Conservation (phyloP, 2,888 invertebrate species). For the Scotopteryx bipunctaria region DNA sequence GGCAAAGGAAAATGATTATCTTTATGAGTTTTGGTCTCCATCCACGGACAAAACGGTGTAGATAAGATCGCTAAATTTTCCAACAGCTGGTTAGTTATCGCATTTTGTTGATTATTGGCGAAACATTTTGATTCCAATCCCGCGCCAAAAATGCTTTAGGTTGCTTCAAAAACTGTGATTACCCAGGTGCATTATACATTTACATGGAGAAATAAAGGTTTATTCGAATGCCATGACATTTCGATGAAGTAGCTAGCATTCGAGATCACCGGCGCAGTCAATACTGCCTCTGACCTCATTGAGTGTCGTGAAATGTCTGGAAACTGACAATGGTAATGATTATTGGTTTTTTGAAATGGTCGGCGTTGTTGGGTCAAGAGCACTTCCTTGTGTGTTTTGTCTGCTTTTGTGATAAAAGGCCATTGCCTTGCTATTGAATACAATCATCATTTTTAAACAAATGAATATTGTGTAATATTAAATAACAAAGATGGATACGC, state of each 20-base stretch:
- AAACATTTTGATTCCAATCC: too few species aligned
- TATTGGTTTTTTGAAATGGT: constrained; percentile 25
- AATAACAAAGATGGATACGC: too few species aligned
- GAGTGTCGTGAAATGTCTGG: constrained; percentile 59
- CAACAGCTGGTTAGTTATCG: too few species aligned
- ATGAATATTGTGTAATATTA: neutral
- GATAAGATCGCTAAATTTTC: too few species aligned
- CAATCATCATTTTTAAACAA: neutral
- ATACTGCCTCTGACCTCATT: constrained; percentile 40
- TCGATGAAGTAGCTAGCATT: constrained; percentile 48
- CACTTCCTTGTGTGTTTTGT: constrained; percentile 29
- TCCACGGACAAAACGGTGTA: too few species aligned
- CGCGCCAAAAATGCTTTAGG: too few species aligned
- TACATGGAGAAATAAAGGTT: constrained; percentile 49
- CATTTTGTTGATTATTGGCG: too few species aligned
- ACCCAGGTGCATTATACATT: constrained; percentile 24
- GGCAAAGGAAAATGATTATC: too few species aligned
- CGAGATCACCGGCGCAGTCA: too few species aligned
- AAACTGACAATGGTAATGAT: constrained; percentile 37
- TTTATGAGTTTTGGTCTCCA: too few species aligned
- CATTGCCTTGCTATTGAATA: constrained; percentile 15
- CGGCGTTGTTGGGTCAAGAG: constrained; percentile 30
- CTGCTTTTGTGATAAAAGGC: constrained; percentile 18
- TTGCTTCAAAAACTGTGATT: too few species aligned
- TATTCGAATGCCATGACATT: constrained; percentile 69